phyloP scores from a whole-genome alignment of 2,888 invertebrate species.

The Aphidoletes aphidimyza region DNA sequence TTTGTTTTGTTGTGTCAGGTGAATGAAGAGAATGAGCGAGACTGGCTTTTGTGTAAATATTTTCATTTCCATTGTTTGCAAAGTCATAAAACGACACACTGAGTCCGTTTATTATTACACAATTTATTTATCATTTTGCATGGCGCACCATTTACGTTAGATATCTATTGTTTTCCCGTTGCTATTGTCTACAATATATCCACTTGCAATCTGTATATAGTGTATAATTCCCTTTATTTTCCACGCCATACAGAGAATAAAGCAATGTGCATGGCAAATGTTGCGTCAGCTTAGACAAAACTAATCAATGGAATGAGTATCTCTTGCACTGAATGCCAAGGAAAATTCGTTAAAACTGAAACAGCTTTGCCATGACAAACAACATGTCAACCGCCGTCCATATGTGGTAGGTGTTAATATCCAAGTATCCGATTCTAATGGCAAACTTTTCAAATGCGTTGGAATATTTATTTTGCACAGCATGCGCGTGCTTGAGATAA shows the following conservation, averaged over 20 bases:
- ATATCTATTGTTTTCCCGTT: not conserved
- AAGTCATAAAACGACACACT: not conserved
- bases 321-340: too few relatives aligned
- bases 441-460: too few relatives aligned
- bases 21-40: too few relatives aligned
- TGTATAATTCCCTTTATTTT: not conserved
- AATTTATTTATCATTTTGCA: not conserved
- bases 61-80: not conserved
- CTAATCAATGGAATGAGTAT: not conserved
- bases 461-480: too few relatives aligned
- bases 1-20: not conserved
- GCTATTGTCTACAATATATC: not conserved
- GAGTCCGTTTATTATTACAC: constrained; percentile 21
- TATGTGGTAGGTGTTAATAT: too few relatives aligned
- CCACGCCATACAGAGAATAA: not conserved
- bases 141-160: not conserved
- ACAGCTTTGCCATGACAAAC: not conserved
- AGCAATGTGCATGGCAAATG: not conserved
- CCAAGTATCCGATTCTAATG: too few relatives aligned
- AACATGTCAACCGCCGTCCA: too few relatives aligned
- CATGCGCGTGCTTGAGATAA: too few relatives aligned
- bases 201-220: constrained; percentile 30
- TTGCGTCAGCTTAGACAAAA: not conserved
- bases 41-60: not conserved
- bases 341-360: not conserved